phyloP scores from a whole-genome alignment of 2,113 vertebrate species.

The Zosterops borbonicus region DNA sequence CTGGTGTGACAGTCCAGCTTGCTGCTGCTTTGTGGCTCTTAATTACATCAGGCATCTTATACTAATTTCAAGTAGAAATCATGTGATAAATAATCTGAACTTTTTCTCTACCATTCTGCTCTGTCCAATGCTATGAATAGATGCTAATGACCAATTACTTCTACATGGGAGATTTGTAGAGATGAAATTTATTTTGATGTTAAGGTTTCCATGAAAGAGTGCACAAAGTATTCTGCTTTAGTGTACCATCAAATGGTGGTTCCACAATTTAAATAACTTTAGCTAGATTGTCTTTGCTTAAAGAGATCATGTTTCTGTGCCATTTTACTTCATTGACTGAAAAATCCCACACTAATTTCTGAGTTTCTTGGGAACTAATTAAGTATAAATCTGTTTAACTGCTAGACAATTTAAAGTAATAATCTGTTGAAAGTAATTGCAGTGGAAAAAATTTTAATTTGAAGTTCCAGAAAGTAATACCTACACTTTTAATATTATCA shows the following conservation, averaged over 20 bases:
- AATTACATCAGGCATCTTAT: background rate
- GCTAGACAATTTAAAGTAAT: slow-evolving; percentile 39
- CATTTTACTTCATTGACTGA: slow-evolving; percentile 47
- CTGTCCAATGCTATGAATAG: background rate
- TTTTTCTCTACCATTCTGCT: background rate
- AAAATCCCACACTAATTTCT: slow-evolving; percentile 39
- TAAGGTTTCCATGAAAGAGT: slow-evolving; percentile 20
- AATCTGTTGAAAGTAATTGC: slow-evolving; percentile 46
- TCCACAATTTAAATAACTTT: slow-evolving; percentile 14
- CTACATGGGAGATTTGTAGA: background rate
- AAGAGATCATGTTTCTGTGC: background rate
- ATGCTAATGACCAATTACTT: background rate
- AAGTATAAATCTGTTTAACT: slow-evolving; percentile 55
- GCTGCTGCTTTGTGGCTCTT: background rate
- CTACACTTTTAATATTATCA: background rate
- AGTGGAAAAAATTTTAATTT: slow-evolving; percentile 41
- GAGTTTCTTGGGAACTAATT: slow-evolving; percentile 48
- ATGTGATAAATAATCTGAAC: background rate
- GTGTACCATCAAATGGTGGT: background rate
- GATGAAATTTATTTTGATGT: background rate
- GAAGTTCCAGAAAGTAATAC: slow-evolving; percentile 41
- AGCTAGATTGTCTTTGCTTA: background rate
- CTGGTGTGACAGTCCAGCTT: background rate
- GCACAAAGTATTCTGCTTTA: background rate
- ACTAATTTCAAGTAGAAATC: background rate